Evolutionary conservation across 1,140 invertebrate species (phyloP), one percentile per base, ranked within the genome.

Genomic region (Octopus bimaculoides): DNA sequence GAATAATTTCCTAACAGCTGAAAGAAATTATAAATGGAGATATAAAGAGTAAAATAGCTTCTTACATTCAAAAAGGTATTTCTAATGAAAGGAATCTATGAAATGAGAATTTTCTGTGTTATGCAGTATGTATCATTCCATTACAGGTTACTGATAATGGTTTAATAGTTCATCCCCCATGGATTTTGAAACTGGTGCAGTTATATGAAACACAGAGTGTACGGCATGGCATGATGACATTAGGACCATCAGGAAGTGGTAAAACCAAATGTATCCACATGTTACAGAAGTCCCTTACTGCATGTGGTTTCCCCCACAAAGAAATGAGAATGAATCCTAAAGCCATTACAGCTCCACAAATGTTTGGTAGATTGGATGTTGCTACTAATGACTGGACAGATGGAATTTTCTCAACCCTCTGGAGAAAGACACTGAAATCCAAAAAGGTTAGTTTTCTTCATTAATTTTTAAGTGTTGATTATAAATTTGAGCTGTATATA

Each of bases 281-380:
- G 0, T 90, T 99, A 10, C 97, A 98, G 96, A 95, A 93, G 89
- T 81, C 89, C 10, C 86, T 91, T 86, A 87, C 89, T 20, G 88
- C 89, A 53, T 87, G 85, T 80, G 89, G 88, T 41, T 81, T 83
- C 20, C 88, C 89, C 52, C 89, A 90, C 85, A 87, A 86, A 82
- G 97, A 99, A 92, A 97, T 98, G 96, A 91, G 97, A 82, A 98
- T 99, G 97, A 99, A 99, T 91, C 97, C 97, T 0, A 98, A 98
- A 92, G 96, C 97, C 61, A 98, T 99, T 83, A 98, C 97, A 77
- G 96, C 96, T 2, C 93, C 96, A 6, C 97, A 99, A 92, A 99
- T 99, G 97, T 99, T 99, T 91, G 97, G 97, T 1, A 92, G 96
- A 73, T 90, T 98, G 52, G 97, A 98, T 89, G 96, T 98, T 0